A percentile compares a stretch with the other conserved stretches of the same genome.
phyloP scores from a whole-genome alignment of 1,140 invertebrate genomes.

The Atta texana region DNA sequence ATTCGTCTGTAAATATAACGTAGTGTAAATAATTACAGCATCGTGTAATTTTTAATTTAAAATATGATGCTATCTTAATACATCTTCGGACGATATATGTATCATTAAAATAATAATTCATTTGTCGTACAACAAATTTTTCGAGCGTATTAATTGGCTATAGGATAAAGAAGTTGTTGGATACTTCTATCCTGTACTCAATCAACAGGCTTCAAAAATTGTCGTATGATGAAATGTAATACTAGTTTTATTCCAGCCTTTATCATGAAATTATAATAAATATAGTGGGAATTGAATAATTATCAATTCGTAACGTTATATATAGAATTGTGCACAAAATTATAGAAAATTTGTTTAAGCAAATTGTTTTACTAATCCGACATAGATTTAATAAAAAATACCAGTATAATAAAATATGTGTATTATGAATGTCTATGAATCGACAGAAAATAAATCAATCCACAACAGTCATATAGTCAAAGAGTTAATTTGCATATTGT shows the following conservation, averaged over 20 bases:
- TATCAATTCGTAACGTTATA: background rate
- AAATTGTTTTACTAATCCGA: background rate
- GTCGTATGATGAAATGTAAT: no score
- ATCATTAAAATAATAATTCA: background rate
- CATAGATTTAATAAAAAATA: background rate
- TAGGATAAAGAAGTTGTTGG: no score
- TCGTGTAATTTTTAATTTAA: background rate
- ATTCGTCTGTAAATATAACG: conserved; percentile 75
- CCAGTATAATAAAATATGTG: background rate
- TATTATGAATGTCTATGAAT: background rate
- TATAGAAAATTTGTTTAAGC: background rate
- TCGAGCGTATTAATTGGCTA: no score
- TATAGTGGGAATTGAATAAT: background rate
- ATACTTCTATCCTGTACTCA: no score
- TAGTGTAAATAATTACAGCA: background rate
- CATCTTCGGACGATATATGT: background rate
- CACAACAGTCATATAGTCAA: background rate
- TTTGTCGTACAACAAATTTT: no score
- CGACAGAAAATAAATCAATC: background rate
- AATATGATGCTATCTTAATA: background rate
- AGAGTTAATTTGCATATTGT: conserved; percentile 17
- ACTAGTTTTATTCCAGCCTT: no score
- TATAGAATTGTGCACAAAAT: background rate
- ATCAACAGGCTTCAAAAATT: no score
- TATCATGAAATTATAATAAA: background rate